phyloP scores from a whole-genome alignment of 2,888 invertebrate genomes.

The Nemotelus pantherinus region DNA sequence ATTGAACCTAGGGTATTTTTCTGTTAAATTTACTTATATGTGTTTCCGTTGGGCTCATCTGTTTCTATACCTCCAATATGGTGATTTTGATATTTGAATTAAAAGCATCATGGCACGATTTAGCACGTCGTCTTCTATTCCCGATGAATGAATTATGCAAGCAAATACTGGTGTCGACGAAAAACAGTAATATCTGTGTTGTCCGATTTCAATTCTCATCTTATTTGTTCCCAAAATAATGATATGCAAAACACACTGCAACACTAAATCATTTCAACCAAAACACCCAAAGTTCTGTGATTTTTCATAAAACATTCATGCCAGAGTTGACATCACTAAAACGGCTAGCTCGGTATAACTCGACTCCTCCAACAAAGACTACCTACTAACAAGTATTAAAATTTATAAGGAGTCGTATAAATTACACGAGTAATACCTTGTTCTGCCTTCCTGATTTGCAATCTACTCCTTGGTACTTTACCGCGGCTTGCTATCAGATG shows the following conservation, averaged over 20 bases:
- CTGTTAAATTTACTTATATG: too few relatives aligned
- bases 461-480: conserved; percentile 6
- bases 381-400: conserved; percentile 49
- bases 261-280: not conserved
- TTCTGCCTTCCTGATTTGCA: conserved; percentile 41
- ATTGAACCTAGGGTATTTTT: too few relatives aligned
- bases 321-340: conserved; percentile 18
- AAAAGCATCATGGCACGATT: too few relatives aligned
- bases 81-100: too few relatives aligned
- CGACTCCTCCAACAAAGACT: not conserved
- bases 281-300: not conserved
- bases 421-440: conserved; percentile 49
- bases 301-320: not conserved
- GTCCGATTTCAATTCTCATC: too few relatives aligned
- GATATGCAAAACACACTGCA: not conserved
- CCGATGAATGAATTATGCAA: too few relatives aligned
- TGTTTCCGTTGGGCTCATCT: too few relatives aligned
- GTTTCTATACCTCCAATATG: too few relatives aligned
- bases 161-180: too few relatives aligned
- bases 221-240: not conserved
- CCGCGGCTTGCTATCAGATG: conserved; percentile 5
- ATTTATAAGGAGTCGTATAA: conserved; percentile 51
- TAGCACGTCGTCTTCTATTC: too few relatives aligned
- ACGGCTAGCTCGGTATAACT: not conserved
- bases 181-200: too few relatives aligned